Conservation (phyloP, 2,797 vertebrate species). For the Sebastes ruberrimus region DNA sequence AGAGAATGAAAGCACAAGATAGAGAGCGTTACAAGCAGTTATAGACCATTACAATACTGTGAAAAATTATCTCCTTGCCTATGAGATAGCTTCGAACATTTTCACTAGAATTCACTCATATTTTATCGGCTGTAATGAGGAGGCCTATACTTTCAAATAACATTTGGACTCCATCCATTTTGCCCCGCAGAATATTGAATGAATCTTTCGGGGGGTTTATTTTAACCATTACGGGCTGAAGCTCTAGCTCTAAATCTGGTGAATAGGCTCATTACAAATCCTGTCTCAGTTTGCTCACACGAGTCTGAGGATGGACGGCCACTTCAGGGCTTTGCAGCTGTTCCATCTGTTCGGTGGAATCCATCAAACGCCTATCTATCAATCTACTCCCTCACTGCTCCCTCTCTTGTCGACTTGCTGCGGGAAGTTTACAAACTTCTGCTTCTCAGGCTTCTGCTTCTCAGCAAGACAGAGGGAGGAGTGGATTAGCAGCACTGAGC, state of each 20-base stretch:
- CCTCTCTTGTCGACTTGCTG: conserved; percentile 13
- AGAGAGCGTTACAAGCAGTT: conserved; percentile 28
- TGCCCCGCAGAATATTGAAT: conserved; percentile 6
- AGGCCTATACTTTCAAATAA: conserved; percentile 25
- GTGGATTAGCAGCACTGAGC: background rate
- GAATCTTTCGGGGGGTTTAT: background rate
- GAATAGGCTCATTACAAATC: conserved; percentile 32
- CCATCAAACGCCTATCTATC: conserved; percentile 57
- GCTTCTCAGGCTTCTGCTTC: background rate
- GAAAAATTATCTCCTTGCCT: conserved; percentile 12
- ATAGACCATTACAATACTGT: conserved; percentile 33
- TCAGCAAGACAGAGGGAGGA: background rate
- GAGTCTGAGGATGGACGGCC: conserved; percentile 47
- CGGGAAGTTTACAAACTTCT: conserved; percentile 50
- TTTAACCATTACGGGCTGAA: background rate
- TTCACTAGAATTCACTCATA: conserved; percentile 21
- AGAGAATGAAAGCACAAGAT: conserved; percentile 18
- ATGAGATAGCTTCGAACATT: conserved; percentile 6
- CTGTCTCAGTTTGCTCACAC: conserved; percentile 28
- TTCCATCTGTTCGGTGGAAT: conserved; percentile 60
- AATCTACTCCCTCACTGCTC: conserved; percentile 24
- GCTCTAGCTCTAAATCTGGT: conserved; percentile 13
- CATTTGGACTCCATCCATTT: conserved; percentile 32
- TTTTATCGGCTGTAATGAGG: conserved; percentile 33
- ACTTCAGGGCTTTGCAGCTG: conserved; percentile 61